Conservation (phyloP, 2,797 vertebrate genomes). For the Anableps anableps region DNA sequence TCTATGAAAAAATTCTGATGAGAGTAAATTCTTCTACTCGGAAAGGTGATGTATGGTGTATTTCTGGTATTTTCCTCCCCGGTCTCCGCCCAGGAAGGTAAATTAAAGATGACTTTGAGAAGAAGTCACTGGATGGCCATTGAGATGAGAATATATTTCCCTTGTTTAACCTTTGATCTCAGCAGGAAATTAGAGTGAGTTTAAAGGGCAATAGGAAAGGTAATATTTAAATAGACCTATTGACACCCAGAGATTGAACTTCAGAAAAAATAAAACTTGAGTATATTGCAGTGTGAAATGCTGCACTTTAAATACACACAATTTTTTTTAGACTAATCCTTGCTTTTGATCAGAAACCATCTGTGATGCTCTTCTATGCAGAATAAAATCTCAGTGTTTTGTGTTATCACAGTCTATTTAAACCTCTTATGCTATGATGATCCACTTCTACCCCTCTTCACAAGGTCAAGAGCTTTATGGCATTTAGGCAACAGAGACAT, state of each 20-base stretch:
- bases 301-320: background rate
- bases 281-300: background rate
- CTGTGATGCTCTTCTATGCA: background rate
- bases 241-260: background rate
- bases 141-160: constrained; percentile 37
- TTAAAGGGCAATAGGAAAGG: constrained; percentile 12
- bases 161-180: constrained; percentile 26
- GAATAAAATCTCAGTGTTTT: background rate
- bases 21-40: constrained; percentile 3
- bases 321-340: background rate
- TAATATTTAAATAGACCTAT: background rate
- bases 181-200: constrained; percentile 14
- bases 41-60: background rate
- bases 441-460: background rate
- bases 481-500: constrained; percentile 11
- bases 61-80: background rate
- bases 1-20: background rate
- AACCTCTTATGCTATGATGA: background rate
- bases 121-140: constrained; percentile 30
- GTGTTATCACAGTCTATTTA: background rate
- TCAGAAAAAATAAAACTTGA: background rate
- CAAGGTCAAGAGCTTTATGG: constrained; percentile 16
- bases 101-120: constrained; percentile 38
- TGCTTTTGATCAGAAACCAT: background rate
- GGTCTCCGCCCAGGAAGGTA: background rate